A percentile compares a stretch with the other conserved stretches of the same genome.
These are phyloP conservation scores for Pseudoatta argentina DNA, from an alignment of 1,140 invertebrate species.

Conservation along the genomic window DNA sequence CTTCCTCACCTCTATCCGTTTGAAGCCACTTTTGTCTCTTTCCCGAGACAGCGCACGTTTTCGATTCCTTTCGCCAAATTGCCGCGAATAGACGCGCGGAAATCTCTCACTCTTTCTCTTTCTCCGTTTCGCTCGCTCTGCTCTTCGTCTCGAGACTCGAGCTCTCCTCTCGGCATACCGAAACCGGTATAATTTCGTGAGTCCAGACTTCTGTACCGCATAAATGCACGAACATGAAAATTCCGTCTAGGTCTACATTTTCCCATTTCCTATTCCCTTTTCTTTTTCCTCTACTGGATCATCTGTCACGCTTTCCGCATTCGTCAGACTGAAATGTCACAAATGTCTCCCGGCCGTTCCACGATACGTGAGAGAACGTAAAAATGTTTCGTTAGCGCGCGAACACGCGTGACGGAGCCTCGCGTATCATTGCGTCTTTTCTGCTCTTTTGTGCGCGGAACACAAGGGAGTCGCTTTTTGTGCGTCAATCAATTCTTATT, in stretches of 20 bases:
- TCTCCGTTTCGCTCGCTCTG: not conserved
- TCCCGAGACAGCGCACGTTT: conserved; percentile 13
- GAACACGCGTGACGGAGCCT: conserved; percentile 22
- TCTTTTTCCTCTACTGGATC: too few species aligned
- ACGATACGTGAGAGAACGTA: not conserved
- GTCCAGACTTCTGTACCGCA: conserved; percentile 4
- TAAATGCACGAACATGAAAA: not conserved
- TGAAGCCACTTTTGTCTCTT: not conserved
- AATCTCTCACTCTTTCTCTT: not conserved
- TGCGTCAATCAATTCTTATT: conserved; percentile 22
- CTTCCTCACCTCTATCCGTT: not conserved
- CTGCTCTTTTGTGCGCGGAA: not conserved
- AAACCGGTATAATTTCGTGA: conserved; percentile 58
- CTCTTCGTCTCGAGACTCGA: conserved; percentile 10
- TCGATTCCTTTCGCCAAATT: conserved; percentile 41
- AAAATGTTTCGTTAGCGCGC: conserved; percentile 38
- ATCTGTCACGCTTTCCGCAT: not conserved
- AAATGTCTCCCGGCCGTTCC: not conserved
- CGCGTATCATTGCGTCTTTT: not conserved
- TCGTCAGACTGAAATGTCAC: not conserved
- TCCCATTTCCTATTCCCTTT: not conserved
- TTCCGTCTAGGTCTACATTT: not conserved
- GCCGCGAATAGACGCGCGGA: conserved; percentile 41
- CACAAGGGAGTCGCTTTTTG: not conserved
- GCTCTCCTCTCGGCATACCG: conserved; percentile 16